phyloP scores from a whole-genome alignment of 2,888 invertebrate species.

The Pterobdella sp. region DNA sequence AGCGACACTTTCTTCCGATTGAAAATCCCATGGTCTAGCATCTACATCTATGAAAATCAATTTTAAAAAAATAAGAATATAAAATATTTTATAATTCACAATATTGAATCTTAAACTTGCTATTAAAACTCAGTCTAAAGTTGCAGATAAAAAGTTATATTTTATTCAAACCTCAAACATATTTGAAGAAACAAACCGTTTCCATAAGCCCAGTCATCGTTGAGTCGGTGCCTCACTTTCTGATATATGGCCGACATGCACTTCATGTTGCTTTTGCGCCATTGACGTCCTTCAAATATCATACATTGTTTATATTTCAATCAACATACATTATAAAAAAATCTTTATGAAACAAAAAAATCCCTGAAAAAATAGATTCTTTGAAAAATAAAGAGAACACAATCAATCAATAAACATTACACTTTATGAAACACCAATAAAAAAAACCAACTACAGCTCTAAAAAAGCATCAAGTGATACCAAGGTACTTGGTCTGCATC shows the following conservation, averaged over 20 bases:
- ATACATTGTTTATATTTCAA: neutral
- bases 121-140: too few relatives aligned
- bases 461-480: conserved; percentile 48
- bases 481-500: conserved; percentile 96
- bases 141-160: too few relatives aligned
- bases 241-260: conserved; percentile 98
- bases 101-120: too few relatives aligned
- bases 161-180: neutral
- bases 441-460: neutral
- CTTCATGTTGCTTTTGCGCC: conserved; percentile 99
- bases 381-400: neutral
- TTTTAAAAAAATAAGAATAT: too few relatives aligned
- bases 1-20: conserved; percentile 90
- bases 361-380: neutral
- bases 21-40: conserved; percentile 90
- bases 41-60: conserved; percentile 70
- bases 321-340: neutral
- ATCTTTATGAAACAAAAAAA: neutral
- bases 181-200: conserved; percentile 61
- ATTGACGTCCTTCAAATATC: conserved; percentile 73
- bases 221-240: conserved; percentile 81
- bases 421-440: neutral
- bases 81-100: too few relatives aligned
- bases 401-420: neutral
- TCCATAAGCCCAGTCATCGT: conserved; percentile 99